These are phyloP conservation scores for Cheilosia variabilis DNA, from an alignment of 2,888 invertebrate species.

Conservation along the genomic window DNA sequence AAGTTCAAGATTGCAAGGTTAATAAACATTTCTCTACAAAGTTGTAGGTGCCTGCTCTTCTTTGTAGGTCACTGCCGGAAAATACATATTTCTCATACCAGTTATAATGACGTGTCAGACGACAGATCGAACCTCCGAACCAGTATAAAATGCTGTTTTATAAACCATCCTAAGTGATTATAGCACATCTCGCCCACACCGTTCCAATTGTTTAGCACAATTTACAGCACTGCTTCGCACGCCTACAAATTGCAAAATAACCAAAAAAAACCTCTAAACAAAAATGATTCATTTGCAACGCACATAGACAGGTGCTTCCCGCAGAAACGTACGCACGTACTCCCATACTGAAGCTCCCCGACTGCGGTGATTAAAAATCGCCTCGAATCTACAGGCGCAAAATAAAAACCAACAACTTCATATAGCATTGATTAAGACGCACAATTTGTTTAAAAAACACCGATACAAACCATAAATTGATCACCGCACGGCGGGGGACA, in stretches of 20 bases:
- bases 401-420: constrained; percentile 37
- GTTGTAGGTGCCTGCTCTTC: no score
- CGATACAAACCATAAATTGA: constrained; percentile 62
- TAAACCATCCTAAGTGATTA: background rate
- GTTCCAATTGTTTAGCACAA: constrained; percentile 16
- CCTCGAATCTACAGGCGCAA: constrained; percentile 26
- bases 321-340: constrained; percentile 4
- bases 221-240: constrained; percentile 24
- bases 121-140: background rate
- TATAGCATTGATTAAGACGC: constrained; percentile 59
- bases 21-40: no score
- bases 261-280: background rate
- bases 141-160: background rate
- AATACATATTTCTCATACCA: no score
- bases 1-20: no score
- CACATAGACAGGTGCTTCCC: constrained; percentile 24
- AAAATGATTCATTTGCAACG: constrained; percentile 4
- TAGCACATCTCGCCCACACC: background rate
- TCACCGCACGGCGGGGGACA: constrained; percentile 56
- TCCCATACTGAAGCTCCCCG: constrained; percentile 19
- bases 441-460: constrained; percentile 69
- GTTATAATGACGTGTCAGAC: no score
- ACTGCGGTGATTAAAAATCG: constrained; percentile 58
- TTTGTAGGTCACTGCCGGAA: no score
- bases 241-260: constrained; percentile 27